These are phyloP conservation scores for Phaonia tiefii DNA, from an alignment of 2,888 invertebrate genomes.

Conservation along the genomic window DNA sequence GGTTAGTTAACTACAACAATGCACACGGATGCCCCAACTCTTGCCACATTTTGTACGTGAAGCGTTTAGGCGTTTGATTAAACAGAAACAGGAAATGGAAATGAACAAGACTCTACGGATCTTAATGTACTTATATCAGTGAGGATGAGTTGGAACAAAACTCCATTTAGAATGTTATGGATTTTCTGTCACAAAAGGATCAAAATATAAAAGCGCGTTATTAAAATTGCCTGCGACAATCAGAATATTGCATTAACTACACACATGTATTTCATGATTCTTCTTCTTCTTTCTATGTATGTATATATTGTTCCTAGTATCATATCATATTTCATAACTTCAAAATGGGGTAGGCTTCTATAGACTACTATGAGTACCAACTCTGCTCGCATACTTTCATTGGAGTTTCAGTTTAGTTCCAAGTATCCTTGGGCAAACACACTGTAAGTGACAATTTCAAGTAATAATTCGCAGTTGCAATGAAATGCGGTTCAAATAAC, in stretches of 20 bases:
- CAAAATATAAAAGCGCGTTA: slow-evolving; percentile 26
- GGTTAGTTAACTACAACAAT: slow-evolving; percentile 26
- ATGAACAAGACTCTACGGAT: too few relatives aligned
- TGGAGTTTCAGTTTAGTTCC: too few relatives aligned
- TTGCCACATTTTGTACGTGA: neutral
- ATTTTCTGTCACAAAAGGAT: too few relatives aligned
- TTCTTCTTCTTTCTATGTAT: slow-evolving; percentile 32
- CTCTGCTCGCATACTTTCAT: neutral
- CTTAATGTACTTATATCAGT: too few relatives aligned
- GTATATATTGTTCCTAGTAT: neutral
- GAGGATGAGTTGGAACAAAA: too few relatives aligned
- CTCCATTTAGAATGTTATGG: too few relatives aligned
- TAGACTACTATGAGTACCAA: slow-evolving; percentile 24
- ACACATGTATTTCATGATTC: too few relatives aligned
- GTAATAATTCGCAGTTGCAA: slow-evolving; percentile 55
- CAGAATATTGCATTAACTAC: slow-evolving; percentile 47
- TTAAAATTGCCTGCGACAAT: slow-evolving; percentile 35
- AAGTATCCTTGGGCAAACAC: slow-evolving; percentile 12
- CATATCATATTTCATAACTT: slow-evolving; percentile 57
- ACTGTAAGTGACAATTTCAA: slow-evolving; percentile 58
- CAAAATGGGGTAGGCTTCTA: slow-evolving; percentile 62
- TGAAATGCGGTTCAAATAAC: slow-evolving; percentile 24
- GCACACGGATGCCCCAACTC: neutral
- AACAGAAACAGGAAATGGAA: neutral
- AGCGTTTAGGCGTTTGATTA: neutral